phyloP scores from a whole-genome alignment of 2,888 invertebrate genomes.

The Oscheius sp. region DNA sequence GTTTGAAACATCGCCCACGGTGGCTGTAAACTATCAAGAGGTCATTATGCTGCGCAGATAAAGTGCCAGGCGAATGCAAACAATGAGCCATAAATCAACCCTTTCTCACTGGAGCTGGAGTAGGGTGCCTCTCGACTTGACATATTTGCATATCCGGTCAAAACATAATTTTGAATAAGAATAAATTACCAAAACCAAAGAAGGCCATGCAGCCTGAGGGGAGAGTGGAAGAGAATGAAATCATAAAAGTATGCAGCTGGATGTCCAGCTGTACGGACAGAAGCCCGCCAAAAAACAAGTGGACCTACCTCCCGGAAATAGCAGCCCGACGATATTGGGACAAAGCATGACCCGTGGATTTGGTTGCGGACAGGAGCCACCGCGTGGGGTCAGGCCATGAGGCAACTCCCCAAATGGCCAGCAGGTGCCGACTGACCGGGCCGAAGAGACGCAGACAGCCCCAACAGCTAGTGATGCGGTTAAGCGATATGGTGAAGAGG shows the following conservation, averaged over 20 bases:
- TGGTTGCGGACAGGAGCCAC: slow-evolving; percentile 26
- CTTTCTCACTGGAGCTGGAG: too few species aligned
- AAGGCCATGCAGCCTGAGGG: not conserved
- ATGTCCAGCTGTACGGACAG: too few species aligned
- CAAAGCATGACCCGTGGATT: slow-evolving; percentile 29
- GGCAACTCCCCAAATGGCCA: slow-evolving; percentile 37
- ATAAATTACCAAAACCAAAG: not conserved
- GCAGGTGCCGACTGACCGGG: slow-evolving; percentile 27
- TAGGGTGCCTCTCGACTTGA: too few species aligned
- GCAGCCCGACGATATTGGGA: slow-evolving; percentile 22
- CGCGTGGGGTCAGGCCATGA: slow-evolving; percentile 32
- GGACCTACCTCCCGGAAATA: slow-evolving; percentile 37
- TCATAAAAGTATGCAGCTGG: too few species aligned
- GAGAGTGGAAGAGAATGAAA: too few species aligned
- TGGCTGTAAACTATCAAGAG: slow-evolving; percentile 3
- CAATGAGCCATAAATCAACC: slow-evolving; percentile 12
- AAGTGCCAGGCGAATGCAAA: slow-evolving; percentile 13
- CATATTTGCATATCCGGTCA: slow-evolving; percentile 4
- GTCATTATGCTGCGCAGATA: slow-evolving; percentile 24
- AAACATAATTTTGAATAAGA: not conserved
- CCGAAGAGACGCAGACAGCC: slow-evolving; percentile 29
- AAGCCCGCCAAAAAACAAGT: not conserved
- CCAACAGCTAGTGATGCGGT: slow-evolving; percentile 24
- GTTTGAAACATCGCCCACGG: not conserved
- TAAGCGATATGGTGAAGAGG: slow-evolving; percentile 8